These are phyloP conservation scores for Sesamia nonagrioides DNA, from an alignment of 1,140 invertebrate genomes.

Conservation along the genomic window DNA sequence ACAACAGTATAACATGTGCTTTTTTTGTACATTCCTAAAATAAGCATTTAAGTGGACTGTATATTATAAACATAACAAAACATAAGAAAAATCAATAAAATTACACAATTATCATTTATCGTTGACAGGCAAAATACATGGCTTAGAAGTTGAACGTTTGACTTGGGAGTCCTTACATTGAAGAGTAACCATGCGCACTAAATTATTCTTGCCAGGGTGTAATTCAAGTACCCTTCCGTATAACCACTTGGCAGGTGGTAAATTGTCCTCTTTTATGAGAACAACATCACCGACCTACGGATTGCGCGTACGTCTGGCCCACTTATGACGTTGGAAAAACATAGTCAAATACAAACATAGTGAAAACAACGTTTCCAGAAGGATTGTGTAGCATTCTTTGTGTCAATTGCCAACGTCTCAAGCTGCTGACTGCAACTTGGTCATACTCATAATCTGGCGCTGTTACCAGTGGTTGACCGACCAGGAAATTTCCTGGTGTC, in stretches of 20 bases:
- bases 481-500: neutral
- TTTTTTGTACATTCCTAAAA: no score
- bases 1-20: no score
- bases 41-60: no score
- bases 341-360: neutral
- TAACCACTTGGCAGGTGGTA: neutral
- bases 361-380: slow-evolving; percentile 8
- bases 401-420: slow-evolving; percentile 1
- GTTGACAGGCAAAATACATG: no score
- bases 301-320: neutral
- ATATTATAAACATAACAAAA: no score
- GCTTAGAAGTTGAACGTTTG: no score
- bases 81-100: no score
- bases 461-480: neutral
- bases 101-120: no score
- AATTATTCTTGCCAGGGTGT: no score
- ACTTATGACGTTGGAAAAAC: neutral
- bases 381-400: neutral
- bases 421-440: neutral
- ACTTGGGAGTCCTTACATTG: no score
- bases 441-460: neutral
- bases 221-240: no score
- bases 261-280: neutral
- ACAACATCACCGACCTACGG: neutral
- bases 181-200: no score